Conservation (phyloP, 2,113 vertebrate species). For the Trematocara zebra region DNA sequence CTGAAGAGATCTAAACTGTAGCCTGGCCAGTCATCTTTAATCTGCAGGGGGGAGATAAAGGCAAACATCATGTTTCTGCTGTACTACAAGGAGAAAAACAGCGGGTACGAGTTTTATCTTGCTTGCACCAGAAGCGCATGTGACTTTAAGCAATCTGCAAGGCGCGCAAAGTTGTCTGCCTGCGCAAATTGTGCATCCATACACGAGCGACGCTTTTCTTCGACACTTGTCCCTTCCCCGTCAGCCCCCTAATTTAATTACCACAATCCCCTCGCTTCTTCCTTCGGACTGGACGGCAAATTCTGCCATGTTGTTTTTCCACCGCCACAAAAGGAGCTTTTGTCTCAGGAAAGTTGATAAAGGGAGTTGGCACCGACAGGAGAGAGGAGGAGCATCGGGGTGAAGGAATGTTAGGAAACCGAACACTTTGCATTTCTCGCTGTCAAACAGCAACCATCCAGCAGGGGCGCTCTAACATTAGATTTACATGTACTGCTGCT, state of each 20-base stretch:
- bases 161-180: background rate
- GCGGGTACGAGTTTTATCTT: background rate
- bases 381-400: slow-evolving; percentile 35
- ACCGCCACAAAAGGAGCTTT: background rate
- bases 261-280: slow-evolving; percentile 64
- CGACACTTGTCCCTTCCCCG: background rate
- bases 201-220: background rate
- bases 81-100: background rate
- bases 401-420: background rate
- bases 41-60: slow-evolving; percentile 62
- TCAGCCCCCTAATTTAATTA: slow-evolving; percentile 37
- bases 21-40: slow-evolving; percentile 83
- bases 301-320: slow-evolving; percentile 69
- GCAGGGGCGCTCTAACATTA: slow-evolving; percentile 21
- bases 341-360: background rate
- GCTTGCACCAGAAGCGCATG: background rate
- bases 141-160: background rate
- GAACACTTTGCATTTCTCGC: background rate
- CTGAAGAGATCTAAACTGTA: slow-evolving; percentile 86
- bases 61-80: background rate
- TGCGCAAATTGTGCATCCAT: background rate
- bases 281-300: background rate
- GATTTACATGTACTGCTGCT: background rate
- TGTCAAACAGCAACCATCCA: background rate
- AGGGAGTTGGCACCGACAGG: background rate